phyloP scores from a whole-genome alignment of 2,888 invertebrate species.

The Desoria tigrina region DNA sequence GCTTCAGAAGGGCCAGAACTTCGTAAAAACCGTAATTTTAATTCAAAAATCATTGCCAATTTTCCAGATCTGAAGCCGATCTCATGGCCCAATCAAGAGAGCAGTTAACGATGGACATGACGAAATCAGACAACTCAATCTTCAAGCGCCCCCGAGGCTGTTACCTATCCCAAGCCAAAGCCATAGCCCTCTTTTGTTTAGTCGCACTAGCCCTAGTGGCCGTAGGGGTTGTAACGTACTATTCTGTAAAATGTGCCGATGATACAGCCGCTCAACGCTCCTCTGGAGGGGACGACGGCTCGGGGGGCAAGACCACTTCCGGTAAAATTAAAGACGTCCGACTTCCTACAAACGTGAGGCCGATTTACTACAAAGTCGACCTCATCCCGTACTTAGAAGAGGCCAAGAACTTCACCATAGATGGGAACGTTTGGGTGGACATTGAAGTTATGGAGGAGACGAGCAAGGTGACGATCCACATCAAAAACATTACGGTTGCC shows the following conservation, averaged over 20 bases:
- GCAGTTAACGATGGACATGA: slow-evolving; percentile 60
- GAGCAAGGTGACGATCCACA: slow-evolving; percentile 73
- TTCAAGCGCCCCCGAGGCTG: slow-evolving; percentile 66
- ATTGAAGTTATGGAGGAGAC: slow-evolving; percentile 66
- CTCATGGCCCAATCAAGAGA: slow-evolving; percentile 59
- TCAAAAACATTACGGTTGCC: slow-evolving; percentile 68
- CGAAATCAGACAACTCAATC: slow-evolving; percentile 63
- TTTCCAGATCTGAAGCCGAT: slow-evolving; percentile 11
- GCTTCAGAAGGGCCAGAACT: too few relatives aligned
- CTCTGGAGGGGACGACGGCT: slow-evolving; percentile 53
- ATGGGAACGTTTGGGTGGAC: slow-evolving; percentile 63
- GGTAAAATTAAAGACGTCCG: slow-evolving; percentile 64
- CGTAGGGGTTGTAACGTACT: slow-evolving; percentile 74
- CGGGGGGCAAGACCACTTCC: slow-evolving; percentile 28
- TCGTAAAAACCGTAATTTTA: too few relatives aligned
- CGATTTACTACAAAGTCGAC: slow-evolving; percentile 69
- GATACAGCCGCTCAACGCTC: slow-evolving; percentile 52
- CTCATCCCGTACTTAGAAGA: slow-evolving; percentile 72
- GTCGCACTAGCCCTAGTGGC: slow-evolving; percentile 65
- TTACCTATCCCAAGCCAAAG: slow-evolving; percentile 67
- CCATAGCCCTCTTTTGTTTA: slow-evolving; percentile 61
- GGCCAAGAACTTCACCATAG: slow-evolving; percentile 73
- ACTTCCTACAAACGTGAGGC: slow-evolving; percentile 68
- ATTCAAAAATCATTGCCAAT: too few relatives aligned
- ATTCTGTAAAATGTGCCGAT: slow-evolving; percentile 67